Percentiles rank a stretch among this genome's conserved stretches.
Evolutionary conservation across 2,797 vertebrate genomes (phyloP).

Genomic region (Melopsittacus undulatus): DNA sequence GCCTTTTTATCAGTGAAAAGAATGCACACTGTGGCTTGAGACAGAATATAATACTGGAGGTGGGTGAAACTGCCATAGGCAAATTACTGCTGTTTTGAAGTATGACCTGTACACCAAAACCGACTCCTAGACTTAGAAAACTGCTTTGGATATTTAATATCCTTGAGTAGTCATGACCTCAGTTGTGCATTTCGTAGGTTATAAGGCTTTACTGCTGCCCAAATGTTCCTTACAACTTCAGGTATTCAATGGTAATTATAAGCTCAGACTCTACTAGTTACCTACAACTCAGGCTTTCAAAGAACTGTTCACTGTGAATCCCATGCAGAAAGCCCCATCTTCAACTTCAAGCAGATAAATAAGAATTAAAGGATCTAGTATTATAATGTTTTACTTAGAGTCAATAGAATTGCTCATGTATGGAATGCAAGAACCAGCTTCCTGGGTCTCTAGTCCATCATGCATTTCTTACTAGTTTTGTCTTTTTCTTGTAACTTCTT

Average conservation of each 20-base stretch:
- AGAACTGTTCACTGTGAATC: not conserved
- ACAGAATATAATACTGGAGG: not conserved
- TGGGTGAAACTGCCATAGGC: not conserved
- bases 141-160: not conserved
- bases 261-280: not conserved
- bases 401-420: not conserved
- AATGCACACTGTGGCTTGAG: not conserved
- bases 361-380: not conserved
- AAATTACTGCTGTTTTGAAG: not conserved
- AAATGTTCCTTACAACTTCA: not conserved
- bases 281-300: not conserved
- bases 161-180: not conserved
- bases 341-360: not conserved
- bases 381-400: not conserved
- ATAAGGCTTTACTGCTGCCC: not conserved
- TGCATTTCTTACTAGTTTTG: not conserved
- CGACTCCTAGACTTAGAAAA: not conserved
- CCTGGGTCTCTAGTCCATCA: not conserved
- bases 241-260: not conserved
- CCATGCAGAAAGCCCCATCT: not conserved
- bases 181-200: not conserved
- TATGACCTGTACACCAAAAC: not conserved
- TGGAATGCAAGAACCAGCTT: not conserved
- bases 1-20: not conserved
- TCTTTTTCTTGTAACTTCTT: not conserved